A percentile compares a stretch with the other conserved stretches of the same genome.
phyloP scores from a whole-genome alignment of 1,140 invertebrate genomes.

The Nephila pilipes region DNA sequence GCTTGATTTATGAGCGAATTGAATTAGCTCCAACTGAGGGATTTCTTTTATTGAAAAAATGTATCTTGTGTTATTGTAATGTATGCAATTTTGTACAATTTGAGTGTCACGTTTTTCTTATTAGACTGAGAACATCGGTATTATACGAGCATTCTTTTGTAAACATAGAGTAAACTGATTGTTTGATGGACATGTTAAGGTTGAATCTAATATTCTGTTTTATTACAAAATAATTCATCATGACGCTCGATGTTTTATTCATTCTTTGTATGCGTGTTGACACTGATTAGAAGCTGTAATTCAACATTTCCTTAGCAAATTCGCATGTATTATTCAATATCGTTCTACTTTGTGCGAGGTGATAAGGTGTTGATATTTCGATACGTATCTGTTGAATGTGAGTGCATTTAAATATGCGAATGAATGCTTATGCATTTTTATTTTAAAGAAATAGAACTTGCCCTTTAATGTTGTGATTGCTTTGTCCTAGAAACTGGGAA shows the following conservation, averaged over 20 bases:
- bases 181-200: not conserved
- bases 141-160: not conserved
- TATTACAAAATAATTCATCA: not conserved
- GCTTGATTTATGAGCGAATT: not conserved
- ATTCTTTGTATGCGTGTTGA: not conserved
- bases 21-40: not conserved
- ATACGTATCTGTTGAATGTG: too few relatives aligned
- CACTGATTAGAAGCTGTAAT: not conserved
- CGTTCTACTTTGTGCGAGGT: not conserved
- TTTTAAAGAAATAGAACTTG: too few relatives aligned
- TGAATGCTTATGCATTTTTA: too few relatives aligned
- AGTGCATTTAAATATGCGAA: too few relatives aligned
- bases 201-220: not conserved
- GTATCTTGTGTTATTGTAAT: not conserved
- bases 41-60: slow-evolving; percentile 31
- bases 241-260: not conserved
- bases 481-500: not conserved
- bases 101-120: not conserved
- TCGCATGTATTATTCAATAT: not conserved
- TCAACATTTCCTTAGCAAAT: not conserved
- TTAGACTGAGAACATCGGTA: not conserved
- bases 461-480: not conserved
- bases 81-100: not conserved
- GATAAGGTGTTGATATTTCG: too few relatives aligned
- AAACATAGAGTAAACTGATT: not conserved